Base-by-base conservation (phyloP, 2,113 vertebrate genomes). In the Ammodytes dubius region DNA sequence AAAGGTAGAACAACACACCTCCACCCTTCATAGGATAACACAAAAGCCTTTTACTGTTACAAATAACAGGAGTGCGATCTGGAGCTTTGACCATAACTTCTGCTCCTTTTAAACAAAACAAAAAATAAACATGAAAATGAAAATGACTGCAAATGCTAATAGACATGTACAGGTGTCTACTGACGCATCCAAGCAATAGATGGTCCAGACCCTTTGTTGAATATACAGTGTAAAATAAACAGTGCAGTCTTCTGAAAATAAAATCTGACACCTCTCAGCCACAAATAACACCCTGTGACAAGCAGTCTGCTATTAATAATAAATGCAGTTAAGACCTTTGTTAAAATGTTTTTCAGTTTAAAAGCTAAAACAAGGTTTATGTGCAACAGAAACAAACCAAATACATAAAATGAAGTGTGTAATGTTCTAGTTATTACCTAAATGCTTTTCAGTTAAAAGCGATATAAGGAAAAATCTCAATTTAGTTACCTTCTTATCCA, bases 1-100 rank as follows among this genome's bases (percentile, higher is more conserved):
- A 65, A 35, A 68, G 14, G 60, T 45, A 46, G 39, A 75, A 84
- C 65, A 77, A 75, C 59, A 71, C 43, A 61, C 53, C 65, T 37
- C 83, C 53, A 85, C 54, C 68, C 77, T 72, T 71, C 35, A 19
- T 14, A 78, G 35, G 61, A 58, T 8, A 66, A 75, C 6, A 67
- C 8, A 64, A 68, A 74, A 7, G 6, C 5, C 61, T 59, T 45
- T 9, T 11, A 65, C 45, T 0, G 1, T 74, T n/a, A 52, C 35
- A 42, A 54, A 53, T 56, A 40, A 46, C 39, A 53, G 1, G 0
- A 5, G 59, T 49, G 46, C 13, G n/a, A 49, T 45, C 65, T 45
- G 10, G 37, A 64, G 0, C 45, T 49, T 9, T 7, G 27, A 60
- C 2, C 9, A 56, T 6, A 27, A 82, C 37, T 52, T 70, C 19